Base-by-base conservation (phyloP, 2,888 invertebrate species). In the Ceraclea dissimilis region DNA sequence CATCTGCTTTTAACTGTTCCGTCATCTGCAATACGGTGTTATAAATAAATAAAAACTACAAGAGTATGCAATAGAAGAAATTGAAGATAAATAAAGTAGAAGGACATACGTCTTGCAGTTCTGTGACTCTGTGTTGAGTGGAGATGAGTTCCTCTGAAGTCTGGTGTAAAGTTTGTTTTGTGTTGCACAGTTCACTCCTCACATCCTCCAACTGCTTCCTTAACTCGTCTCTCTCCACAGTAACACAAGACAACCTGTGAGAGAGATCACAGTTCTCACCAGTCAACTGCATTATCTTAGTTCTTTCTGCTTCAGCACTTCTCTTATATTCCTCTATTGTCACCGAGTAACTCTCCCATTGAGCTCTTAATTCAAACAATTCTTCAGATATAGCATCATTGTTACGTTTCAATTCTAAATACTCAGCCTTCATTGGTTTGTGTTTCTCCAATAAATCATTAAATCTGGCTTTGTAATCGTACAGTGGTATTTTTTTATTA, bases 391-490 rank as follows among this genome's bases (percentile, higher is more conserved):
- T 51, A 13, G 46, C 46, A 22, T 65, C 59, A 2, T 67, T 58
- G 46, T 67, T 65, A n/a, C 63, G 63, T 51, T 64, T 59, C 26
- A 69, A 48, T 2, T 63, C 64, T 6, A 60, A 60, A 26, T 71
- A 67, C 58, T 74, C 70, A 1, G 65, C 66, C 52, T 73, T 74
- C 1, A 78, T 62, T 1, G 60, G 58, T 44, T 70, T 71, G 50
- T 78, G 68, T 63, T 78, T 77, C 33, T 75, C 74, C 2, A 67
- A 65, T n/a, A 81, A 66, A 58, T 72, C 70, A 39, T 70, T 65
- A 56, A 74, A 74, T 1, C 80, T 72, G 19, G 76, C 76, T 63
- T 80, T 76, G 54, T 73, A 77, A 60, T 78, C 78, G 62, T 78
- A 77, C 0, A 76, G 67, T 0, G 72, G 69, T 17, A 73, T 70